Evolutionary conservation across 2,888 invertebrate species (phyloP).

Genomic region (Bruchidius siliquastri): DNA sequence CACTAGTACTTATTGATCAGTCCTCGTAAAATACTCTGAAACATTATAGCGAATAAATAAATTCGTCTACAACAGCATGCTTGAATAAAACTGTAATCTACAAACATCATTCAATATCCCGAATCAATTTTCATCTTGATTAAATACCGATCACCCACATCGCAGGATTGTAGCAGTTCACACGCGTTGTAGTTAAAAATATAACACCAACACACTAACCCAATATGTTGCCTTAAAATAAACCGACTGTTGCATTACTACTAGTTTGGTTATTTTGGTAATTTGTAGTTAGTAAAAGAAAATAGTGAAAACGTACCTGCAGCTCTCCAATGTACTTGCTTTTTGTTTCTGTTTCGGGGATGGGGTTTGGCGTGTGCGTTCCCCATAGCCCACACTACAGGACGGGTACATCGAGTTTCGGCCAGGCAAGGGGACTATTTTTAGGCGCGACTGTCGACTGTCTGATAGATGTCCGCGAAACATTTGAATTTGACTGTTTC

Average conservation of each 20-base stretch:
- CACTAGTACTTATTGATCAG: too few relatives aligned
- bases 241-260: background rate
- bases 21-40: background rate
- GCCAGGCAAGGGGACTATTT: background rate
- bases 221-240: background rate
- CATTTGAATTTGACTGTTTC: background rate
- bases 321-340: constrained; percentile 80
- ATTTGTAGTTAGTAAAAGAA: background rate
- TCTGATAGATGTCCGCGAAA: background rate
- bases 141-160: background rate
- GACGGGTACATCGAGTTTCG: background rate
- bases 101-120: background rate
- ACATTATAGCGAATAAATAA: background rate
- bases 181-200: background rate
- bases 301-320: constrained; percentile 59
- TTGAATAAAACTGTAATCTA: background rate
- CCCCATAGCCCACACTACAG: constrained; percentile 52
- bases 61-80: background rate
- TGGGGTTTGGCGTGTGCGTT: constrained; percentile 60
- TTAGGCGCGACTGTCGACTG: background rate
- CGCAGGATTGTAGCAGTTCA: background rate
- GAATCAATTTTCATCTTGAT: background rate
- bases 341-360: constrained; percentile 58
- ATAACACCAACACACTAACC: background rate
- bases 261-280: background rate